phyloP scores from a whole-genome alignment of 1,140 invertebrate species.

The Diorhabda carinulata region DNA sequence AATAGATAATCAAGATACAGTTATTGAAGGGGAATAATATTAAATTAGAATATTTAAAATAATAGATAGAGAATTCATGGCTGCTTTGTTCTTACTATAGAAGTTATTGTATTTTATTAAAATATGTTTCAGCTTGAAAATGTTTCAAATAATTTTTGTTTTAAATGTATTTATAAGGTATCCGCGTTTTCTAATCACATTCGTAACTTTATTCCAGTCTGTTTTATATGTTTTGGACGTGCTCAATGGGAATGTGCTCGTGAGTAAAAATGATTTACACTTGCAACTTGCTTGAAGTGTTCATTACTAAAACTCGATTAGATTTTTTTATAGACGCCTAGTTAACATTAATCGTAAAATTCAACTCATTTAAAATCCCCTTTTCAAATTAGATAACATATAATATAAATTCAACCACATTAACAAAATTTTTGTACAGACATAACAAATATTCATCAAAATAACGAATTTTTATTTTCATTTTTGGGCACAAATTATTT shows the following conservation, averaged over 20 bases:
- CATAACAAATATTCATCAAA: neutral
- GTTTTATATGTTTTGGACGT: conserved; percentile 38
- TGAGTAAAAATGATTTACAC: conserved; percentile 31
- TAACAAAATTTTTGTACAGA: neutral
- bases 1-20: no score
- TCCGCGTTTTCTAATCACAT: conserved; percentile 10
- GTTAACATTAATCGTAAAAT: conserved; percentile 4
- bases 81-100: no score
- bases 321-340: conserved; percentile 26
- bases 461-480: neutral
- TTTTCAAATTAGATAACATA: conserved; percentile 3
- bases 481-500: conserved; percentile 2
- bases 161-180: neutral
- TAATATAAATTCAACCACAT: conserved; percentile 3
- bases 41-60: no score
- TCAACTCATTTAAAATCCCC: neutral
- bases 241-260: conserved; percentile 38
- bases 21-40: no score
- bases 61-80: no score
- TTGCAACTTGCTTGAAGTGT: conserved; percentile 27
- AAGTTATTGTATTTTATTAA: no score
- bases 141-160: conserved; percentile 6
- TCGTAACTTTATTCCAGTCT: conserved; percentile 35
- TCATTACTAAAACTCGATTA: conserved; percentile 25
- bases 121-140: neutral